phyloP scores from a whole-genome alignment of 2,888 invertebrate species.

The Arge pagana region DNA sequence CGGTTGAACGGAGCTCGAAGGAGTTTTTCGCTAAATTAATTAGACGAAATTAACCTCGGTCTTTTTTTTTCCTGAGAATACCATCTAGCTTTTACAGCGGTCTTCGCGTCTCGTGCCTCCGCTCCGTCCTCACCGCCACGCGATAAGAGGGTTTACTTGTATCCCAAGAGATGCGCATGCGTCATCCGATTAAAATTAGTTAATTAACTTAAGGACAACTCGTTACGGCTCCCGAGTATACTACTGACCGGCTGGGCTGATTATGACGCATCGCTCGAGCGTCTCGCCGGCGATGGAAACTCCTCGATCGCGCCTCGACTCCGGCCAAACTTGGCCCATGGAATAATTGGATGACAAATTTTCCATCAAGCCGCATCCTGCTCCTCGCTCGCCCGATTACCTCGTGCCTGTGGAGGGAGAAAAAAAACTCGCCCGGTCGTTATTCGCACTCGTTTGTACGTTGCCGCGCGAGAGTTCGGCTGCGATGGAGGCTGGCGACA shows the following conservation, averaged over 20 bases:
- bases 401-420: no score
- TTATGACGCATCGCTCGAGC: constrained; percentile 49
- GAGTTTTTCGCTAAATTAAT: constrained; percentile 57
- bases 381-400: no score
- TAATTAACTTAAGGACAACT: constrained; percentile 55
- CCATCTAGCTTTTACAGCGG: constrained; percentile 22
- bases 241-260: constrained; percentile 57
- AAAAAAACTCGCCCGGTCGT: no score
- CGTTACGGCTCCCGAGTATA: constrained; percentile 41
- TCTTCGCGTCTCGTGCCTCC: constrained; percentile 25
- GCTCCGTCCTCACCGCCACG: constrained; percentile 41
- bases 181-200: constrained; percentile 60
- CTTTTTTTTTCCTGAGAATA: constrained; percentile 32
- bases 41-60: constrained; percentile 51
- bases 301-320: no score
- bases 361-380: no score
- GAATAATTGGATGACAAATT: no score
- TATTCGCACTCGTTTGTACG: no score
- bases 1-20: no score
- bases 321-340: no score
- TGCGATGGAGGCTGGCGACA: no score
- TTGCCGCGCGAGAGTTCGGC: no score
- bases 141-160: constrained; percentile 60
- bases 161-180: constrained; percentile 58
- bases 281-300: no score